These are phyloP conservation scores for Drosophila asahinai DNA, from an alignment of 1,140 invertebrate genomes.

Conservation along the genomic window DNA sequence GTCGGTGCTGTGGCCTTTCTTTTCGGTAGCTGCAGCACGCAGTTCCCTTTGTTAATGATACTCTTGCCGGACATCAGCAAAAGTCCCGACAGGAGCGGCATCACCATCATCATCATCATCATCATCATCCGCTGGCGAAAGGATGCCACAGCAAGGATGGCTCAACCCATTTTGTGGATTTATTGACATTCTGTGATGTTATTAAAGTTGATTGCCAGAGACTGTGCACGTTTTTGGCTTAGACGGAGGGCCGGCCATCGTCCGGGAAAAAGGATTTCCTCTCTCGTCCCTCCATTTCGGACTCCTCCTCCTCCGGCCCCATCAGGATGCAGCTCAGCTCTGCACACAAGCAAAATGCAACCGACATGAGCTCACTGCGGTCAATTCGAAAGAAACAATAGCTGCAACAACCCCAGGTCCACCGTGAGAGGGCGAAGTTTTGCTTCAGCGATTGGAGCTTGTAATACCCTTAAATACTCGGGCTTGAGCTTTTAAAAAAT, in stretches of 20 bases:
- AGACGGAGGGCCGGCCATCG: constrained; percentile 56
- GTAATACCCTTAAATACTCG: neutral
- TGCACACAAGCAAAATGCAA: constrained; percentile 43
- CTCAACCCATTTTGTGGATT: constrained; percentile 77
- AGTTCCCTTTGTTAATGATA: constrained; percentile 83
- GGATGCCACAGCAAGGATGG: constrained; percentile 52
- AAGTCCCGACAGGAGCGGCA: constrained; percentile 39
- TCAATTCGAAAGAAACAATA: constrained; percentile 79
- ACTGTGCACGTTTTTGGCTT: constrained; percentile 79
- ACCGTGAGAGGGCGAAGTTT: neutral
- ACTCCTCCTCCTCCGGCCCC: neutral
- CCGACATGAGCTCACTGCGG: constrained; percentile 52
- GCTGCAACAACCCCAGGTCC: constrained; percentile 46
- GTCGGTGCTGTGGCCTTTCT: constrained; percentile 27
- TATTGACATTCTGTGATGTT: constrained; percentile 84
- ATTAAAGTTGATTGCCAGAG: constrained; percentile 83
- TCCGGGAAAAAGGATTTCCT: constrained; percentile 8
- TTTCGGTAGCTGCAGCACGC: constrained; percentile 71
- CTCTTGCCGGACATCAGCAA: constrained; percentile 72
- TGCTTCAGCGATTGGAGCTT: neutral
- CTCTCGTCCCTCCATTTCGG: constrained; percentile 35
- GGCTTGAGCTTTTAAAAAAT: no score
- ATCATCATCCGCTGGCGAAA: constrained; percentile 33
- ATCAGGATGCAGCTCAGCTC: constrained; percentile 41
- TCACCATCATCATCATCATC: constrained; percentile 46